These are phyloP conservation scores for Pyrrhosoma nymphula DNA, from an alignment of 2,888 invertebrate genomes.

Conservation along the genomic window DNA sequence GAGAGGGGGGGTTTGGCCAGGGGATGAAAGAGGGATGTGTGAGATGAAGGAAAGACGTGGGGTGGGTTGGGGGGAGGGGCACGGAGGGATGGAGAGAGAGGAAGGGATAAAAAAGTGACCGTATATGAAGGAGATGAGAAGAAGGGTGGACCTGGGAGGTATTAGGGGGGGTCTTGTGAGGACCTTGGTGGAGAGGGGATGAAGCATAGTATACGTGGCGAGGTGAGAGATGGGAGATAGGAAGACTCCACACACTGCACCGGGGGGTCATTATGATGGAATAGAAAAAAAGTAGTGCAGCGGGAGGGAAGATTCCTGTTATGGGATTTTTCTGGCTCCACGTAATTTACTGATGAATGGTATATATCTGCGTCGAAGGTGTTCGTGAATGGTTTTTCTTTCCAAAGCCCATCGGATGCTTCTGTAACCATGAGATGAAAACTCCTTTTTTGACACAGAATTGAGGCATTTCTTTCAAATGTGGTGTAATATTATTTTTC, in stretches of 20 bases:
- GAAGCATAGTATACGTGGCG: neutral
- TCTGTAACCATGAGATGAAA: neutral
- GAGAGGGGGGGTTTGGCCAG: neutral
- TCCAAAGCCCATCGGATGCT: neutral
- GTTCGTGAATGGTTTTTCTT: neutral
- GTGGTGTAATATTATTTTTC: neutral
- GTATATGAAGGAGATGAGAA: constrained; percentile 30
- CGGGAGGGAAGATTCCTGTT: neutral
- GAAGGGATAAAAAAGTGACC: constrained; percentile 37
- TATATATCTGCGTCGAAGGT: neutral
- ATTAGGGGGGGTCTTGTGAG: neutral
- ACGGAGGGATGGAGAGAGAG: neutral
- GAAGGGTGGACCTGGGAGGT: too few species aligned
- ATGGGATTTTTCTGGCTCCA: neutral
- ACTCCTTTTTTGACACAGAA: neutral
- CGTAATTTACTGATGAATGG: neutral
- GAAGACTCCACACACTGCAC: neutral
- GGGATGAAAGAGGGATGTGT: neutral
- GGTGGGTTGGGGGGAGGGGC: too few species aligned
- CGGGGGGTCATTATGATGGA: constrained; percentile 51
- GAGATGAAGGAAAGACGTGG: neutral
- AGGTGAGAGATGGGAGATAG: constrained; percentile 52
- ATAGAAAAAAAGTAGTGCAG: constrained; percentile 32
- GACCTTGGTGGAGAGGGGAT: neutral
- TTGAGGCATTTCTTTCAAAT: neutral